Base-by-base conservation (phyloP, 2,888 invertebrate genomes). In the Leptura quadrifasciata region DNA sequence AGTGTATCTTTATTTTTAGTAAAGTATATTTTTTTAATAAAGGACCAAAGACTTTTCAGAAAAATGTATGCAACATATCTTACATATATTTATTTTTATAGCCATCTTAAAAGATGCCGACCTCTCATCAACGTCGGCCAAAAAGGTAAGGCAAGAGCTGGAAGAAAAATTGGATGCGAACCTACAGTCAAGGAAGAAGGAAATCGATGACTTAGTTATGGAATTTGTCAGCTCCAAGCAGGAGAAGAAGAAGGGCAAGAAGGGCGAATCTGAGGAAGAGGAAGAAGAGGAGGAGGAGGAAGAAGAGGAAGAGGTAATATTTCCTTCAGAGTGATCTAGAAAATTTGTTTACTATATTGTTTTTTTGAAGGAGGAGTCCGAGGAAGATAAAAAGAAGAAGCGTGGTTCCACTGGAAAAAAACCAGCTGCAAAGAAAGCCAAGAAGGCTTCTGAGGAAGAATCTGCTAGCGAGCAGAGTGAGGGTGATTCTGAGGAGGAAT, bases 161-260 rank as follows among this genome's bases (percentile, higher is more conserved):
- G 97, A 98, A 88, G 93, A 94, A 82, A 94, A 94, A 84, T 91
- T 97, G 9, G 94, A 93, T 52, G 91, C 93, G 67, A 95, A 97
- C 83, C 91, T 98, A 61, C 90, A 93, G 8, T 92, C 89, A 64
- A 95, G 96, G 85, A 97, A 95, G 89, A 94, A 95, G 87, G 93
- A 96, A 88, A 95, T 98, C n/a, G 96, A 97, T 87, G 92, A 94
- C 82, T 90, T 97, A 77, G 95, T 97, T 8, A 95, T 97, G 95
- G 95, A 95, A 81, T 94, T 93, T 84, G 92, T 92, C 2, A 90
- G 89, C 80, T 86, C 88, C 10, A 89, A 89, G 77, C 88, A 88
- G 67, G 91, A 76, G 88, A 90, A 76, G 89, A 90, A 64, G 89
- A 90, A 71, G 86, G 89, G 84, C 69, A 89, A 89, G 18, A 88